A percentile compares a stretch with the other conserved stretches of the same genome.
phyloP scores from a whole-genome alignment of 2,888 invertebrate species.

The Cheilosia impressa region DNA sequence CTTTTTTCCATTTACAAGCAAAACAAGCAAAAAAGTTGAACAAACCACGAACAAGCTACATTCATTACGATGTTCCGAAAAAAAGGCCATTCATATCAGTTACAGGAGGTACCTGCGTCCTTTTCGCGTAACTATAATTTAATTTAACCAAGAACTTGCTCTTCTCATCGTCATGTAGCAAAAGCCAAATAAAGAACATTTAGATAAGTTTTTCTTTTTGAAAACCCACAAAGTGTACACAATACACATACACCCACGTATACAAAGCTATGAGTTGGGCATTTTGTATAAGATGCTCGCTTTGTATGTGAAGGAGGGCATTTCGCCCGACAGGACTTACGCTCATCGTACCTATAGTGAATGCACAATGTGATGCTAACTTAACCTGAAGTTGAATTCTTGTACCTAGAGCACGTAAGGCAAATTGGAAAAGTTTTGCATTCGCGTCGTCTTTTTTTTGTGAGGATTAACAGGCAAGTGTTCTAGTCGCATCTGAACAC shows the following conservation, averaged over 20 bases:
- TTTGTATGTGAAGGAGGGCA: background rate
- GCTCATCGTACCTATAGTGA: background rate
- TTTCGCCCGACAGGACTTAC: background rate
- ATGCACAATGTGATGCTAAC: constrained; percentile 16
- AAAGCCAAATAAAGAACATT: background rate
- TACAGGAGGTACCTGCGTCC: too few relatives aligned
- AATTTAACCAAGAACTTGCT: constrained; percentile 51
- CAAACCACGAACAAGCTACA: too few relatives aligned
- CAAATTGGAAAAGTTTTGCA: constrained; percentile 28
- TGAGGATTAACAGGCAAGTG: background rate
- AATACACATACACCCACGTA: background rate
- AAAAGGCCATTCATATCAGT: too few relatives aligned
- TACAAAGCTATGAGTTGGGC: background rate
- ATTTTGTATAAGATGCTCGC: background rate
- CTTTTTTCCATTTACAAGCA: too few relatives aligned
- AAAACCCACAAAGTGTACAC: background rate
- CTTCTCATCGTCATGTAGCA: constrained; percentile 3
- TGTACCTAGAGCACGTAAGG: constrained; percentile 19
- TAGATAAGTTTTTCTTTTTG: background rate
- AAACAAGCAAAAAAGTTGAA: too few relatives aligned
- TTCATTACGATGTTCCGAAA: too few relatives aligned
- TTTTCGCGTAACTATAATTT: constrained; percentile 25
- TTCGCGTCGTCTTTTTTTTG: background rate
- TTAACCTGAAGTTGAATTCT: background rate
- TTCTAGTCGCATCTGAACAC: constrained; percentile 4